phyloP scores from a whole-genome alignment of 2,113 vertebrate genomes.

The Oryzias curvinotus region DNA sequence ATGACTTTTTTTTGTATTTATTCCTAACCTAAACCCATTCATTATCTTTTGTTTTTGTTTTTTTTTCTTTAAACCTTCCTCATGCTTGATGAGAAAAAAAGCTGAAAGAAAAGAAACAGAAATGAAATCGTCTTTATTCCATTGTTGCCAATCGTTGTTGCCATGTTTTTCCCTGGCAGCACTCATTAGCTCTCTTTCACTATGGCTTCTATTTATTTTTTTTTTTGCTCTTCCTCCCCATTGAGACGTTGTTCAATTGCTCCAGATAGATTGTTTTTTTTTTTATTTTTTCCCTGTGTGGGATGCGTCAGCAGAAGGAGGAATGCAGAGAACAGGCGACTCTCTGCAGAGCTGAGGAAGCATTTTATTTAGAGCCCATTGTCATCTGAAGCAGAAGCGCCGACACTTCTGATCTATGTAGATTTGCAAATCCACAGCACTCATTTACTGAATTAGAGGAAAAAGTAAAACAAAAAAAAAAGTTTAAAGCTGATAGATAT shows the following conservation, averaged over 20 bases:
- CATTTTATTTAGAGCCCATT: slow-evolving; percentile 36
- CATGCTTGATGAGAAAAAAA: no score
- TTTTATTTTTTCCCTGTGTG: slow-evolving; percentile 40
- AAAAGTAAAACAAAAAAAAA: no score
- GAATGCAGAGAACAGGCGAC: slow-evolving; percentile 34
- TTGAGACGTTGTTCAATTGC: slow-evolving; percentile 38
- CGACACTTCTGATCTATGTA: no score
- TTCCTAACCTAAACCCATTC: no score
- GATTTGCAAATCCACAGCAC: no score
- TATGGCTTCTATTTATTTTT: slow-evolving; percentile 10
- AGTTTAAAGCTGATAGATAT: no score
- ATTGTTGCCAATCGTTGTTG: background rate
- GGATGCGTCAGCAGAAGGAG: slow-evolving; percentile 47
- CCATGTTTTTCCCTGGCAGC: slow-evolving; percentile 22
- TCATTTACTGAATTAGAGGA: no score
- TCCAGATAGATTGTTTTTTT: slow-evolving; percentile 44
- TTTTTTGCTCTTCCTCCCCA: slow-evolving; percentile 27
- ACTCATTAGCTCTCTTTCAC: slow-evolving; percentile 10
- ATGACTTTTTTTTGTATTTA: background rate
- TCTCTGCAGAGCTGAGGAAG: slow-evolving; percentile 55
- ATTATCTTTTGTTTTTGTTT: no score
- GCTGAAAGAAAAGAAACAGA: no score
- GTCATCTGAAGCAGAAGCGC: slow-evolving; percentile 13
- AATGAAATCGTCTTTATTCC: background rate
- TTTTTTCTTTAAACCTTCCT: no score